These are phyloP conservation scores for Neosalanx taihuensis DNA, from an alignment of 2,797 vertebrate genomes.

Conservation along the genomic window DNA sequence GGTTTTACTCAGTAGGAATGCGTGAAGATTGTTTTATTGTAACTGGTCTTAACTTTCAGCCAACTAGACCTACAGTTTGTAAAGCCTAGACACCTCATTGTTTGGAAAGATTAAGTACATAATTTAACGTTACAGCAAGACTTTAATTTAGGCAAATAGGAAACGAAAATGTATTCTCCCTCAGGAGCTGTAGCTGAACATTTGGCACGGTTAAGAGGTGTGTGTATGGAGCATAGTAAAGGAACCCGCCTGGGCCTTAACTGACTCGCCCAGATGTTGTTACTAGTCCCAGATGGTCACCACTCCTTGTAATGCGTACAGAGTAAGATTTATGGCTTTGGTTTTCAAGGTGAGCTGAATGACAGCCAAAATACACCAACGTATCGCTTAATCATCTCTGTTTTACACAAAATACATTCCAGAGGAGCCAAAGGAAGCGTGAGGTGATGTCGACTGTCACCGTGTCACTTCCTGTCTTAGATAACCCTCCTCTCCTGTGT, in stretches of 20 bases:
- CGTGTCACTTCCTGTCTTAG: not conserved
- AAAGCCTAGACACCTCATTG: not conserved
- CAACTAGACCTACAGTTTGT: no score
- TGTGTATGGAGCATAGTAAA: not conserved
- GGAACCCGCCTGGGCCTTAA: not conserved
- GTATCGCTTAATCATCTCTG: no score
- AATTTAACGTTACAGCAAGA: not conserved
- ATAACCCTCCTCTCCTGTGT: not conserved
- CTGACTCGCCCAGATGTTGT: slow-evolving; percentile 37
- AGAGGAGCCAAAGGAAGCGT: no score
- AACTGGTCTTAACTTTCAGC: no score
- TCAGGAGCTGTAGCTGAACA: not conserved
- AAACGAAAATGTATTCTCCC: no score
- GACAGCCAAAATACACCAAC: no score
- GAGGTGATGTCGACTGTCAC: no score
- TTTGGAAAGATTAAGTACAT: not conserved
- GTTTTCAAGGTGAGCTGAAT: no score
- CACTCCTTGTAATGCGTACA: not conserved
- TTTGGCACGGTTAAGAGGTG: not conserved
- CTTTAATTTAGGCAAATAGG: no score
- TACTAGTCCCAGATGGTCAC: slow-evolving; percentile 15
- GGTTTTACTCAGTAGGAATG: no score
- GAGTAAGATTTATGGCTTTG: not conserved
- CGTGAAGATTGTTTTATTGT: no score
- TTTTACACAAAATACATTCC: no score